Conservation (phyloP, 2,888 invertebrate genomes). For the Acanthopleura granulata region DNA sequence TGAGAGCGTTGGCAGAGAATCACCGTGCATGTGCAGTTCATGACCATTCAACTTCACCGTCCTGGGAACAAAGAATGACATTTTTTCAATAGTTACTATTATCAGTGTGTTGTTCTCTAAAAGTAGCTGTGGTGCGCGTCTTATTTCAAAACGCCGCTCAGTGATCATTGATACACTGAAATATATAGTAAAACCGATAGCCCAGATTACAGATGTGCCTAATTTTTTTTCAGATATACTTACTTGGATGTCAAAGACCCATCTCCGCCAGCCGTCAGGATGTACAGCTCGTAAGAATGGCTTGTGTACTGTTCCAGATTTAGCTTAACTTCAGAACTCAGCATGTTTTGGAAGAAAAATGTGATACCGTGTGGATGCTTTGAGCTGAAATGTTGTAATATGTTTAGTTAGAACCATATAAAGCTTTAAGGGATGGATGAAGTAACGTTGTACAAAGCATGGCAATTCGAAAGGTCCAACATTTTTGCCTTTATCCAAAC, state of each 20-base stretch:
- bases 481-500: neutral
- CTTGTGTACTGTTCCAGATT: neutral
- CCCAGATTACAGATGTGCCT: no score
- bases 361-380: neutral
- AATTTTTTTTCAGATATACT: neutral
- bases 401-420: neutral
- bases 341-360: conserved; percentile 14
- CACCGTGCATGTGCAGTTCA: conserved; percentile 10
- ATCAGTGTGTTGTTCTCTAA: no score
- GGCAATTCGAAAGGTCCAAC: neutral
- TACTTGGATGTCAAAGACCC: conserved; percentile 4
- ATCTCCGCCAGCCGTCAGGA: conserved; percentile 8
- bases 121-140: no score
- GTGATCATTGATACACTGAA: no score
- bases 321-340: neutral
- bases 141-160: no score
- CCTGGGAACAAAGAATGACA: neutral
- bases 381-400: neutral
- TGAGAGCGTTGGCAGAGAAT: neutral
- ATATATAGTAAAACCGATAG: no score
- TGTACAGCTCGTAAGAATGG: neutral
- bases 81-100: no score
- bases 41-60: conserved; percentile 13
- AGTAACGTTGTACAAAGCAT: no score
- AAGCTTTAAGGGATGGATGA: no score